A percentile compares a stretch with the other conserved stretches of the same genome.
Evolutionary conservation across 2,888 invertebrate genomes (phyloP).

Genomic region (Autographa pulchrina): DNA sequence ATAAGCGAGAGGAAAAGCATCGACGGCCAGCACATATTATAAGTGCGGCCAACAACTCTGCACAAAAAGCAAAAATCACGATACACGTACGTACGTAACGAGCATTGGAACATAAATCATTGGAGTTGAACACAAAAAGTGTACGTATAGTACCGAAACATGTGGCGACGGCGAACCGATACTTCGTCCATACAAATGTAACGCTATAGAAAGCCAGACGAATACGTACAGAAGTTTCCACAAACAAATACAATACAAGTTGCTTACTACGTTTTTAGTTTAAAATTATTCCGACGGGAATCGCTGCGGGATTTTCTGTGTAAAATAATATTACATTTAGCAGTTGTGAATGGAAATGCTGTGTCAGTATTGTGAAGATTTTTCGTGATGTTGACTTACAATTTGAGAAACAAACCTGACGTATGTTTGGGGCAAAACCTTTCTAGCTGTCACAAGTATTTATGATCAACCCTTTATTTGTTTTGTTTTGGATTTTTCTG

Average conservation of each 20-base stretch:
- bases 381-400: neutral
- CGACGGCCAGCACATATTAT: neutral
- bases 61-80: slow-evolving; percentile 10
- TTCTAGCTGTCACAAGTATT: neutral
- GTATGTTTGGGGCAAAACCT: neutral
- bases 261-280: neutral
- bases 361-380: neutral
- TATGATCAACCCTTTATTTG: too few species aligned
- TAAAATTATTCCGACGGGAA: neutral
- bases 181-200: slow-evolving; percentile 37
- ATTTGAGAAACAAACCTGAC: neutral
- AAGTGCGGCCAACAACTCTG: neutral
- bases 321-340: slow-evolving; percentile 4
- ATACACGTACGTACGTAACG: slow-evolving; percentile 13
- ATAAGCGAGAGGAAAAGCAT: neutral
- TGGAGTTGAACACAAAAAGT: slow-evolving; percentile 24
- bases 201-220: neutral
- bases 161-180: slow-evolving; percentile 26
- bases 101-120: slow-evolving; percentile 36
- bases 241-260: slow-evolving; percentile 6
- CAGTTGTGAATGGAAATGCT: neutral
- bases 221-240: slow-evolving; percentile 7
- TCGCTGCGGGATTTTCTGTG: slow-evolving; percentile 1
- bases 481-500: too few species aligned
- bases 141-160: slow-evolving; percentile 23